phyloP scores from a whole-genome alignment of 1,140 invertebrate genomes.

The Metaphire vulgaris region DNA sequence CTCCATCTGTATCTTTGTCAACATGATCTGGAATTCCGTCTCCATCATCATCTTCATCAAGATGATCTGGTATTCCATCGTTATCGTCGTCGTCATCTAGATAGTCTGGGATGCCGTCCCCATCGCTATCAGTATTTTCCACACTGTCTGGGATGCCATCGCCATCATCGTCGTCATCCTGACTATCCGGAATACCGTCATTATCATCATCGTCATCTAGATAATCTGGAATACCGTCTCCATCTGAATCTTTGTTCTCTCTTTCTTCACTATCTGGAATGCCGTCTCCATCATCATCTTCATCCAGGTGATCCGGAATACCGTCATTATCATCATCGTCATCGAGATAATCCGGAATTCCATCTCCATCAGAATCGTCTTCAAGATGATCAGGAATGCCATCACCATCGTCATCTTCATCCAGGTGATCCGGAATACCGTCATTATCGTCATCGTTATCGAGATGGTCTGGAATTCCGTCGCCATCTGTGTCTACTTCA shows the following conservation, averaged over 20 bases:
- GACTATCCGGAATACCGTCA: slow-evolving; percentile 47
- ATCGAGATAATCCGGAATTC: slow-evolving; percentile 23
- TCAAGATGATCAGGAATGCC: slow-evolving; percentile 47
- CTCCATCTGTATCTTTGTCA: slow-evolving; percentile 30
- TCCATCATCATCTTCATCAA: slow-evolving; percentile 39
- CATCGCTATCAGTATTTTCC: slow-evolving; percentile 30
- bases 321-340: slow-evolving; percentile 43
- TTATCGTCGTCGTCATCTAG: slow-evolving; percentile 27
- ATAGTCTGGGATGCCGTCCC: slow-evolving; percentile 14
- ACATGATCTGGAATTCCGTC: slow-evolving; percentile 38
- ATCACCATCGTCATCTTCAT: slow-evolving; percentile 42
- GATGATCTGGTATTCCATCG: slow-evolving; percentile 29
- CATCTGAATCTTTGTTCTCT: slow-evolving; percentile 41
- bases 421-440: too few species aligned
- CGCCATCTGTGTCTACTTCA: too few species aligned
- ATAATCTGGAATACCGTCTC: slow-evolving; percentile 43
- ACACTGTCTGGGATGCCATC: slow-evolving; percentile 31
- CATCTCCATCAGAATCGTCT: slow-evolving; percentile 40
- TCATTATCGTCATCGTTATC: too few species aligned
- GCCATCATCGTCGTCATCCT: too few species aligned
- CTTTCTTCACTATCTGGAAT: slow-evolving; percentile 34
- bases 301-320: slow-evolving; percentile 45
- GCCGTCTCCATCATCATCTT: slow-evolving; percentile 41
- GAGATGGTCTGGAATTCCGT: too few species aligned
- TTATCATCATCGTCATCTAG: slow-evolving; percentile 35